Base-by-base conservation (phyloP, 2,797 vertebrate species). In the Carduelis carduelis region DNA sequence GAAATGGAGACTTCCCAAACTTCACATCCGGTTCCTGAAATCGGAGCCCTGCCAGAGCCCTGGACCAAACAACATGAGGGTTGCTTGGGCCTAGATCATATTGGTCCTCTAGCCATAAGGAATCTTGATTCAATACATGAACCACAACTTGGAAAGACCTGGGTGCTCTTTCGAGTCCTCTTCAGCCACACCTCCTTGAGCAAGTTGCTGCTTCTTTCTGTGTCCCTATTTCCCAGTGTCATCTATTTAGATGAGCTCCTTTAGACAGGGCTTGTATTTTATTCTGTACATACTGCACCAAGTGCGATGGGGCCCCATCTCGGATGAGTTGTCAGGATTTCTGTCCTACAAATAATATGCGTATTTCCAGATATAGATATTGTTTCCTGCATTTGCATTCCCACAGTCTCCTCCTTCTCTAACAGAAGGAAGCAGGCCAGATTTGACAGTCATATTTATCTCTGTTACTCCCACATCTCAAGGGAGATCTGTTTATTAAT, bases 401-500 rank as follows among this genome's bases (percentile, higher is more conserved):
- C 93, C 87, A 97, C 97, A 97, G 86, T 96, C 96, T 90, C 95
- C 57, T 87, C 92, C 53, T 63, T 95, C 95, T 96, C 96, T 95
- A 97, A 97, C 96, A 97, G 97, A 98, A 97, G 95, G 96, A 97
- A 97, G 96, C 97, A 98, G 98, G 98, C 98, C 98, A 97, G 95
- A 94, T 96, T 97, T 98, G 98, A 96, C 96, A 98, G 98, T 96
- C 97, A 93, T 98, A 99, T 99, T 98, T 98, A 98, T 99, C 98
- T 98, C 98, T 97, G 97, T 97, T 98, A 98, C 97, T 97, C 97
- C 95, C 97, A 97, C 96, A 97, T 98, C 98, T 98, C 98, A 94
- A 96, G 98, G 98, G 98, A 99, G 98, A 98, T 97, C 98, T 98
- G 98, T 98, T 98, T 98, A 99, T 99, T 98, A 99, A 99, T 98